Evolutionary conservation across 2,888 invertebrate species (phyloP).

Genomic region (Periphyllus acericola): DNA sequence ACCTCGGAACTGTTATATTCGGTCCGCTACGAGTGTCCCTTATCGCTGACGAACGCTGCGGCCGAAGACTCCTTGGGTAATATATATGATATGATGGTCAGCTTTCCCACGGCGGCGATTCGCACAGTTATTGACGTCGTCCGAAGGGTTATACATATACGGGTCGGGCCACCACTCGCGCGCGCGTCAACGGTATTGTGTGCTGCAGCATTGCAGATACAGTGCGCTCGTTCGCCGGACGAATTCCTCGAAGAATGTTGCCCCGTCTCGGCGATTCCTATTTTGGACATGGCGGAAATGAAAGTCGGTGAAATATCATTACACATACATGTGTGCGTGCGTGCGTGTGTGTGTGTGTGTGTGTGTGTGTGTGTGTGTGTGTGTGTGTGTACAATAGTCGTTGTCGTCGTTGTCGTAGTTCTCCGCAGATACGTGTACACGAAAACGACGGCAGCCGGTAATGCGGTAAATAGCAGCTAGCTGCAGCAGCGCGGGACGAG

Average conservation of each 20-base stretch:
- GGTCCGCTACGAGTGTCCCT: not conserved
- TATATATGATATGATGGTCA: too few species aligned
- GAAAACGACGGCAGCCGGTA: not conserved
- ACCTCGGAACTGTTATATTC: not conserved
- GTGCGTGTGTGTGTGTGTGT: too few species aligned
- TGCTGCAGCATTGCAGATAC: too few species aligned
- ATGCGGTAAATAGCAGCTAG: too few species aligned
- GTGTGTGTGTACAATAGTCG: not conserved
- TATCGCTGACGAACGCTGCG: not conserved
- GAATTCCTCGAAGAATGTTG: conserved; percentile 55
- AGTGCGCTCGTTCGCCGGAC: not conserved
- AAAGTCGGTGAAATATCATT: conserved; percentile 61
- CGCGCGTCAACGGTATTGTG: not conserved
- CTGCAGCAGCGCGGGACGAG: not conserved
- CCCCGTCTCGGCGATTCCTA: conserved; percentile 44
- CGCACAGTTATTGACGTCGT: not conserved
- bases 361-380: not conserved
- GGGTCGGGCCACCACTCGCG: not conserved
- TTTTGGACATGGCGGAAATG: conserved; percentile 58
- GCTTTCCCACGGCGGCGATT: not conserved
- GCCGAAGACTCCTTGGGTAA: not conserved
- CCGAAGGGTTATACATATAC: not conserved
- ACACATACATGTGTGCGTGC: not conserved
- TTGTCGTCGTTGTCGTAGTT: not conserved
- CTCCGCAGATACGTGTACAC: not conserved